phyloP scores from a whole-genome alignment of 2,113 vertebrate species.

The Macroglossus sobrinus region DNA sequence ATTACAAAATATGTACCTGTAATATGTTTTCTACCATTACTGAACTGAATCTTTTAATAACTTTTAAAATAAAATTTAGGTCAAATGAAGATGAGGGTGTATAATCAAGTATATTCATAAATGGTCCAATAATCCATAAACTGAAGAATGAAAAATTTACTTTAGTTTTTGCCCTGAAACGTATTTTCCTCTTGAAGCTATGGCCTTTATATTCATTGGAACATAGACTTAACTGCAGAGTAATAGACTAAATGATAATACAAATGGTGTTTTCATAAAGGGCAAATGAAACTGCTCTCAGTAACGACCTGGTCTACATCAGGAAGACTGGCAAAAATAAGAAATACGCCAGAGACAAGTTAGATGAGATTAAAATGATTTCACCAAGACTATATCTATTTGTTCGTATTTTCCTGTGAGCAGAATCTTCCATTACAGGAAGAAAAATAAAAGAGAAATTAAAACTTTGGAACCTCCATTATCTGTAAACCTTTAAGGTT shows the following conservation, averaged over 20 bases:
- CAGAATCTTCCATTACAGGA: conserved; percentile 30
- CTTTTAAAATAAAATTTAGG: conserved; percentile 15
- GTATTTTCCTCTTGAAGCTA: background rate
- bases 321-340: background rate
- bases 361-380: conserved; percentile 25
- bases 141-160: background rate
- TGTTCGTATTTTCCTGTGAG: background rate
- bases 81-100: background rate
- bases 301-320: background rate
- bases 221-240: background rate
- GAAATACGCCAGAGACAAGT: conserved; percentile 8
- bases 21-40: background rate
- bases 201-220: background rate
- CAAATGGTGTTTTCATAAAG: background rate
- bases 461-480: background rate
- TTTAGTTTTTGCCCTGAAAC: background rate
- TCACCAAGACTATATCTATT: background rate
- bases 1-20: background rate
- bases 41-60: background rate
- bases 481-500: conserved; percentile 25
- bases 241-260: background rate
- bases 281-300: background rate
- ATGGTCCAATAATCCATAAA: background rate
- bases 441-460: conserved; percentile 25
- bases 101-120: background rate